Conservation (phyloP, 1,140 invertebrate species). For the Zaprionus capensis region DNA sequence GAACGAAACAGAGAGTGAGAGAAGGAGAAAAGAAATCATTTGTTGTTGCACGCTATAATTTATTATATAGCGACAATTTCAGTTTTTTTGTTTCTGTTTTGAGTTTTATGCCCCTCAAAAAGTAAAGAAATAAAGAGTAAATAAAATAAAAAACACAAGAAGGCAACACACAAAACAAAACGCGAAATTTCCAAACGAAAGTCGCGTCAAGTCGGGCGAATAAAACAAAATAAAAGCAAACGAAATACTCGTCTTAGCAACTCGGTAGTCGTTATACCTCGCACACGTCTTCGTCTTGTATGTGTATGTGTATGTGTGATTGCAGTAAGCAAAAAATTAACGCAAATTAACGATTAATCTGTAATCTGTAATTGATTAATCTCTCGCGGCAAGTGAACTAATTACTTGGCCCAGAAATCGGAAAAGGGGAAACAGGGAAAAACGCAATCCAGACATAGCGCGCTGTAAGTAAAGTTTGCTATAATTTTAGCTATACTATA, state of each 20-base stretch:
- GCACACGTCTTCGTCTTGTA: neutral
- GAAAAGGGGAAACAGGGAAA: neutral
- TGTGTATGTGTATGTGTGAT: neutral
- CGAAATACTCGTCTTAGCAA: conserved; percentile 31
- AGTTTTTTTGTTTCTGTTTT: conserved; percentile 35
- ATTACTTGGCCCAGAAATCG: conserved; percentile 4
- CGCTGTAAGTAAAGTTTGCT: neutral
- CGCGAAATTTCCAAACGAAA: conserved; percentile 71
- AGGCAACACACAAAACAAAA: conserved; percentile 56
- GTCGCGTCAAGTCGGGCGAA: conserved; percentile 32
- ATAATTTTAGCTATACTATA: neutral
- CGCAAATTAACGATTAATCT: conserved; percentile 10
- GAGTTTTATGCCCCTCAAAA: conserved; percentile 42
- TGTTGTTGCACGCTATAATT: conserved; percentile 51
- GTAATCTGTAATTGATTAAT: conserved; percentile 13
- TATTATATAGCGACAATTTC: conserved; percentile 73
- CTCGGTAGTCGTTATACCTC: conserved; percentile 21
- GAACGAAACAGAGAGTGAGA: conserved; percentile 26
- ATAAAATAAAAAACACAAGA: conserved; percentile 32
- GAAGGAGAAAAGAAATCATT: conserved; percentile 23
- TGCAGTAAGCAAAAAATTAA: conserved; percentile 19
- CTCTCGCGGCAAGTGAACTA: conserved; percentile 3
- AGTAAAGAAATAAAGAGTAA: conserved; percentile 26
- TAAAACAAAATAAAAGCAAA: conserved; percentile 5
- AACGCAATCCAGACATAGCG: neutral